phyloP scores from a whole-genome alignment of 2,797 vertebrate species.

The Erethizon dorsatum region DNA sequence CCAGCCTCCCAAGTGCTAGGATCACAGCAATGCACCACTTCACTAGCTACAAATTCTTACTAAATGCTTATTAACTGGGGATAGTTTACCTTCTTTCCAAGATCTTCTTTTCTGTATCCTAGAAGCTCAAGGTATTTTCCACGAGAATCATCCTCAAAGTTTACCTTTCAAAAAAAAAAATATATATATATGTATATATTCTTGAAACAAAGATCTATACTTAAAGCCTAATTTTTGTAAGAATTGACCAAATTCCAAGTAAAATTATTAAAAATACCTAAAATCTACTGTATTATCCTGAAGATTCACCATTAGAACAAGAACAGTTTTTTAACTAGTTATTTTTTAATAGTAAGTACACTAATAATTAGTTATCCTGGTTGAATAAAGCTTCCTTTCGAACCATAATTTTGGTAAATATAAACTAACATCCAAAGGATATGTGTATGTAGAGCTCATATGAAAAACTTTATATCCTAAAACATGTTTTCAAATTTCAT shows the following conservation, averaged over 20 bases:
- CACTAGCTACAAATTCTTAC: conserved; percentile 25
- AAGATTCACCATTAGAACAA: conserved; percentile 42
- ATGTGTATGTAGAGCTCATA: background rate
- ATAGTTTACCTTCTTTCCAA: conserved; percentile 94
- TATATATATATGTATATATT: background rate
- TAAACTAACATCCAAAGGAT: conserved; percentile 5
- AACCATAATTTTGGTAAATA: conserved; percentile 41
- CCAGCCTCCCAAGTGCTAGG: background rate
- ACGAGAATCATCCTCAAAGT: conserved; percentile 96
- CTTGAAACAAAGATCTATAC: conserved; percentile 27
- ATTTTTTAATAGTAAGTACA: conserved; percentile 4
- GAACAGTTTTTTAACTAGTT: background rate
- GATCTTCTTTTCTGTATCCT: conserved; percentile 96
- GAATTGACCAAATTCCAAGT: conserved; percentile 50
- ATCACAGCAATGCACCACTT: background rate
- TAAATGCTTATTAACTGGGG: conserved; percentile 29
- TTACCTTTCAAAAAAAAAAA: conserved; percentile 91
- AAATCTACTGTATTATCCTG: conserved; percentile 34
- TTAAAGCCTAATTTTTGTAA: conserved; percentile 68
- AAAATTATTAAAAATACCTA: conserved; percentile 49
- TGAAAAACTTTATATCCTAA: background rate
- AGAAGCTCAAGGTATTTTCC: conserved; percentile 96
- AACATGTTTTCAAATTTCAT: conserved; percentile 16
- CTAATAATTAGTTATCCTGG: background rate
- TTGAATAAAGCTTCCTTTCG: conserved; percentile 21